Evolutionary conservation across 2,113 vertebrate species (phyloP), one percentile per base, ranked within the genome.

Genomic region (Dolichotis patagonum): DNA sequence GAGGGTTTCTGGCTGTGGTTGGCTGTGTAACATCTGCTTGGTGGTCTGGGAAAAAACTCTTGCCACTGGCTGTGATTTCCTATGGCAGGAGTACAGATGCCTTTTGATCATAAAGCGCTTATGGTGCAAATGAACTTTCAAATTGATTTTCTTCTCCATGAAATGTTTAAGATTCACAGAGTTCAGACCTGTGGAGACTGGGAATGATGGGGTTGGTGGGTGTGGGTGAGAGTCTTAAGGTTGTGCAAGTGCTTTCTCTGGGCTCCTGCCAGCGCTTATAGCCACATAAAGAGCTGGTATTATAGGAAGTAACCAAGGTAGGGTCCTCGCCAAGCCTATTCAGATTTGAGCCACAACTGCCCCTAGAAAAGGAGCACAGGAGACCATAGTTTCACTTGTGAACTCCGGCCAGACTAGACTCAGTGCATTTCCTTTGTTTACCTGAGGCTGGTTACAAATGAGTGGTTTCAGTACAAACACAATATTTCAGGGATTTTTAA

Each of bases 341-440:
- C 78, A 60, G 38, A 60, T 17, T 5, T 30, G 43, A 89, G 82
- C 65, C 78, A 89, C 43, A 90, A 58, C 20, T 85, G 3, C 62
- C 52, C 22, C 13, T 28, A 67, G 32, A 46, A 80, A 62, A 75
- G 20, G 41, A 62, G 13, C 28, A 1, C 13, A 26, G 71, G 58
- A 93, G 93, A 88, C 81, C 46, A 84, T 13, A 63, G 26, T 38
- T 60, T 38, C 71, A 49, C 22, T 14, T 38, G 58, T 60, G 52
- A 71, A 56, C 32, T 30, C 62, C 69, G 80, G n/a, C 86, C 58
- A 69, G 49, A 84, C 63, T 8, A 54, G 92, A 67, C 20, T 71
- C 81, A 19, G 41, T 49, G 32, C 16, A 32, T 96, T 95, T 93
- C 83, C 82, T 85, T 95, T 96, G 87, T 98, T 97, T 97, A 94